Base-by-base conservation (phyloP, 2,797 vertebrate genomes). In the Hydrophis major region DNA sequence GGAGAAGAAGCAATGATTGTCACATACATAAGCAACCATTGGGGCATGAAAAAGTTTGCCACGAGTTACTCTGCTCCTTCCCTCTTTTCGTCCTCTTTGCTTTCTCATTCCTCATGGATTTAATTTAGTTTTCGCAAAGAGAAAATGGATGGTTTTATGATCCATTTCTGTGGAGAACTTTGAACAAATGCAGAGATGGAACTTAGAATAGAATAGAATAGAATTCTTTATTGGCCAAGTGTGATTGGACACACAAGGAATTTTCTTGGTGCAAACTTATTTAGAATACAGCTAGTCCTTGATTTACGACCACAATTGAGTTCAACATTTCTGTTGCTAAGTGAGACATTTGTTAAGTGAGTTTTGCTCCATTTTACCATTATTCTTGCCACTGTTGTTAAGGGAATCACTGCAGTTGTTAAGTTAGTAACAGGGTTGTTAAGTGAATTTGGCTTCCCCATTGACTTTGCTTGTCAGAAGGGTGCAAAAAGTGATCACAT, bases 1-100 rank as follows among this genome's bases (percentile, higher is more conserved):
- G 10, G 53, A 27, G 4, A 11, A 11, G 10, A 20, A 37, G 13
- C 3, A 12, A 3, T 90, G 90, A 90, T 93, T 95, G 95, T 96
- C 92, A 69, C 94, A 95, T 94, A 94, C 93, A 91, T 91, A 95
- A 95, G 93, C 93, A 86, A 92, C 95, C 96, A 97, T 94, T 95
- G 96, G 96, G 90, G 95, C 93, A 92, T 60, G 92, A 93, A 94
- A 86, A 96, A 1, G 0, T 8, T 42, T 87, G 63, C 94, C 87
- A 69, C 93, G 59, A 69, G 90, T 95, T 95, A 94, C 59, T 95
- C 93, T 95, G 93, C 27, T 50, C 10, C 55, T 27, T 87, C n/a
- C 28, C 14, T 86, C 63, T 60, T 47, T 86, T 56, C 3, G 0
- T 37, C 28, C 12, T 56, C 78, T n/a, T 57, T 32, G 66, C 20